Conservation (phyloP, 2,888 invertebrate genomes). For the Apoderus coryli region DNA sequence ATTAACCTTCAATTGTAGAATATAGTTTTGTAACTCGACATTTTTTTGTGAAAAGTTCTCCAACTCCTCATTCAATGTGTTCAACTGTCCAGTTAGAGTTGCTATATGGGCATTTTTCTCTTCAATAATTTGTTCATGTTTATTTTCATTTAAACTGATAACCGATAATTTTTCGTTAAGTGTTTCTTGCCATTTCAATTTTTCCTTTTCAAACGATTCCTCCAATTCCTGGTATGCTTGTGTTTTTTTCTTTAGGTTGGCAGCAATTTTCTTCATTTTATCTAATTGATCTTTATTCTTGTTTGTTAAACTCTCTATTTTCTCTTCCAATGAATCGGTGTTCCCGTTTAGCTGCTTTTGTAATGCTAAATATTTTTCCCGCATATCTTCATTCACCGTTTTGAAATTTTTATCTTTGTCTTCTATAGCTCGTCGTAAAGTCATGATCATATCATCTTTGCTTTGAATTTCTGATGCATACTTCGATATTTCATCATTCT, state of each 20-base stretch:
- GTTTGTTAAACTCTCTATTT: conserved; percentile 37
- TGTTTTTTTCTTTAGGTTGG: conserved; percentile 60
- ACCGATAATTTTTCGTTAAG: conserved; percentile 18
- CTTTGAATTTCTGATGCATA: conserved; percentile 29
- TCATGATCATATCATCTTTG: conserved; percentile 26
- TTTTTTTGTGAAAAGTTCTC: conserved; percentile 15
- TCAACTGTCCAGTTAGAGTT: conserved; percentile 1
- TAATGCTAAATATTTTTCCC: conserved; percentile 27
- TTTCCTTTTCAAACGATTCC: conserved; percentile 26
- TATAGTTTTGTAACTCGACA: no score
- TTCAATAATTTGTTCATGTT: conserved; percentile 12
- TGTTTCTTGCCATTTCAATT: conserved; percentile 27
- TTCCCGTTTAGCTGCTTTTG: conserved; percentile 29
- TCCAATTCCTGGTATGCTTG: conserved; percentile 50
- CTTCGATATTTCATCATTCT: conserved; percentile 35
- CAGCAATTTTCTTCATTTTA: conserved; percentile 65
- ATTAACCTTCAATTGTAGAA: no score
- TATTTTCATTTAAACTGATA: conserved; percentile 21
- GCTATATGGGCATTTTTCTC: conserved; percentile 18
- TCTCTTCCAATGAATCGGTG: conserved; percentile 26
- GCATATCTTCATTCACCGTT: conserved; percentile 27
- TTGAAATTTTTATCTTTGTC: conserved; percentile 34
- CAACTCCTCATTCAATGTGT: conserved; percentile 23
- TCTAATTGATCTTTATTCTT: conserved; percentile 58
- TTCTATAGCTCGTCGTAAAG: conserved; percentile 31